These are phyloP conservation scores for Leptoteleia sp. DNA, from an alignment of 1,140 invertebrate species.

Conservation along the genomic window DNA sequence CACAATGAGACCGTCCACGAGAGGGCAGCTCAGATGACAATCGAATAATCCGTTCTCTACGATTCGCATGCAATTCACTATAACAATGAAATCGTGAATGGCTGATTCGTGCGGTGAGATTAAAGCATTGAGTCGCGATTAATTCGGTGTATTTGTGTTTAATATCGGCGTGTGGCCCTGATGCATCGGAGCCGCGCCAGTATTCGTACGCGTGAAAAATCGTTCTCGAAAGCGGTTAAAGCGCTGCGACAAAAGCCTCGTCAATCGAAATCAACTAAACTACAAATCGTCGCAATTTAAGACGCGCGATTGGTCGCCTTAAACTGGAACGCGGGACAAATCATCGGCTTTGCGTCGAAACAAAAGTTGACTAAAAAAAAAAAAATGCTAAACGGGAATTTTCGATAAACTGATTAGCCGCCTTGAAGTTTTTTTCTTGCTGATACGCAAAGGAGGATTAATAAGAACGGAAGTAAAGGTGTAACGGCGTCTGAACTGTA, in stretches of 20 bases:
- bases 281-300: not conserved
- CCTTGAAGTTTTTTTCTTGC: not conserved
- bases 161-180: slow-evolving; percentile 21
- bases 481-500: slow-evolving; percentile 38
- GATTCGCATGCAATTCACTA: slow-evolving; percentile 63
- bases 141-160: slow-evolving; percentile 49
- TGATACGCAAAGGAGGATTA: not conserved
- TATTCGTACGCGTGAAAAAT: slow-evolving; percentile 36
- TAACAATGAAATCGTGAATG: slow-evolving; percentile 61
- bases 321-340: no score
- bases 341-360: no score
- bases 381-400: no score
- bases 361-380: no score
- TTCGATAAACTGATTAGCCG: no score
- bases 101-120: slow-evolving; percentile 61
- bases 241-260: slow-evolving; percentile 27
- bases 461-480: not conserved
- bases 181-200: slow-evolving; percentile 19
- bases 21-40: slow-evolving; percentile 17
- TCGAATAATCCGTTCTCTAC: slow-evolving; percentile 53
- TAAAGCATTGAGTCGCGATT: slow-evolving; percentile 55
- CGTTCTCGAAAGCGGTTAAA: slow-evolving; percentile 34
- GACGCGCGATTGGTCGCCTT: no score
- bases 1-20: slow-evolving; percentile 9
- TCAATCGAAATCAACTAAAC: slow-evolving; percentile 1